These are phyloP conservation scores for Drosophila paucipuncta DNA, from an alignment of 2,888 invertebrate species.

Conservation along the genomic window DNA sequence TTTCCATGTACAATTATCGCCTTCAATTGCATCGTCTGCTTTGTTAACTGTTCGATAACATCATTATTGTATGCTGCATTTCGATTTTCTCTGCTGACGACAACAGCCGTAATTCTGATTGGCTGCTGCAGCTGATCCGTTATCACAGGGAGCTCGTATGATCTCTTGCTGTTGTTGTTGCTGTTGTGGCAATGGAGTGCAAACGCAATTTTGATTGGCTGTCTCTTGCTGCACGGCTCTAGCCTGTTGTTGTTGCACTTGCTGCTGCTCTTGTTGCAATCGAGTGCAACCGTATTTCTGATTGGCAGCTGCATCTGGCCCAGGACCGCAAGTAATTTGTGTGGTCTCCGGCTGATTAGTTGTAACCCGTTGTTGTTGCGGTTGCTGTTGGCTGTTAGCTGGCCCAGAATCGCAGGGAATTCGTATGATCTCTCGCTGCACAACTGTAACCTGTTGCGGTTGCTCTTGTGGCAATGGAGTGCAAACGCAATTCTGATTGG, in stretches of 20 bases:
- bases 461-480: background rate
- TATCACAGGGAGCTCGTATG: slow-evolving; percentile 25
- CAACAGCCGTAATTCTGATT: slow-evolving; percentile 16
- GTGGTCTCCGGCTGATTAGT: background rate
- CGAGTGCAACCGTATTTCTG: background rate
- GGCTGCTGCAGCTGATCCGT: background rate
- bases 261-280: background rate
- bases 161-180: slow-evolving; percentile 8
- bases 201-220: background rate
- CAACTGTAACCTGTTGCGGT: background rate
- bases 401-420: background rate
- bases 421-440: slow-evolving; percentile 23
- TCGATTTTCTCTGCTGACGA: background rate
- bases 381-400: background rate
- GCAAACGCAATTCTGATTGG: slow-evolving; percentile 6
- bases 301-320: background rate
- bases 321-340: background rate
- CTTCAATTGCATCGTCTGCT: background rate
- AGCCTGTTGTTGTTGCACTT: background rate
- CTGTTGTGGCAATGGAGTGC: background rate
- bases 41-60: background rate
- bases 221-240: background rate
- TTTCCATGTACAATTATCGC: background rate
- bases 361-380: background rate
- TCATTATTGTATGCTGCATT: slow-evolving; percentile 40